Evolutionary conservation across 2,797 vertebrate genomes (phyloP).

Genomic region (Myotis myotis): DNA sequence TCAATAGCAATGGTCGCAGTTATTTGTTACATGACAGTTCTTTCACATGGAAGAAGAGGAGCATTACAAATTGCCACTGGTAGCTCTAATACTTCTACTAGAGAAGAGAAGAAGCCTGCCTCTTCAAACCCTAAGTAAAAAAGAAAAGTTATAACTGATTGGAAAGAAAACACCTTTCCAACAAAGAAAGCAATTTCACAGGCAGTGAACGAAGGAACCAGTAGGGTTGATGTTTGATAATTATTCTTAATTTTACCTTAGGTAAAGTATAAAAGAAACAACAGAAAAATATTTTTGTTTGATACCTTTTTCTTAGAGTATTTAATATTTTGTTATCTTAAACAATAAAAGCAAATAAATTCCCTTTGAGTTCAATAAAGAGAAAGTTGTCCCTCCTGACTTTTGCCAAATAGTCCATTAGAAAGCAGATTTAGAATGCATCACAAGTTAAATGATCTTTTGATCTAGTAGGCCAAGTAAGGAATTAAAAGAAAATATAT

Average conservation of each 20-base stretch:
- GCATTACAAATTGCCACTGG: background rate
- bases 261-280: background rate
- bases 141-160: background rate
- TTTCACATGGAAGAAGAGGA: background rate
- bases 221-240: background rate
- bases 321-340: background rate
- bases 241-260: slow-evolving; percentile 1
- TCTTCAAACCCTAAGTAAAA: background rate
- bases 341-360: background rate
- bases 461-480: background rate
- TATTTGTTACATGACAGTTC: background rate
- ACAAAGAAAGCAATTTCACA: background rate
- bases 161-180: background rate
- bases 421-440: background rate
- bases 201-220: background rate
- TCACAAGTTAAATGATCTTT: background rate
- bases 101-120: background rate
- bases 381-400: background rate
- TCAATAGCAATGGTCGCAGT: background rate
- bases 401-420: background rate
- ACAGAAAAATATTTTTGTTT: background rate
- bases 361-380: background rate
- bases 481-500: background rate
- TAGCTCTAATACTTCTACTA: background rate
- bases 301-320: background rate